Base-by-base conservation (phyloP, 1,140 invertebrate genomes). In the Microplitis demolitor region DNA sequence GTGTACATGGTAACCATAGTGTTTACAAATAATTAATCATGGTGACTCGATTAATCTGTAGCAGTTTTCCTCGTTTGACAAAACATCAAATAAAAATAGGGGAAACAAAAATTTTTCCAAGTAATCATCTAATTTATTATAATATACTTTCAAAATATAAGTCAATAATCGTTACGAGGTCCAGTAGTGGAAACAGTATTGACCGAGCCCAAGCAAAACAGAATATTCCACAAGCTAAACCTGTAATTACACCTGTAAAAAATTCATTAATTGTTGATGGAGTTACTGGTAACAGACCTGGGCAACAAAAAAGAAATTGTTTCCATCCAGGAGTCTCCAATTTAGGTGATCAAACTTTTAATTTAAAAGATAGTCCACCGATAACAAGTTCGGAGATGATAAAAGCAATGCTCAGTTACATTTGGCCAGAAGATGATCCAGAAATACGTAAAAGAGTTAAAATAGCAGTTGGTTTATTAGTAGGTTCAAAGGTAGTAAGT, bases 361-460 rank as follows among this genome's bases (percentile, higher is more conserved):
- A 89, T 77, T 78, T 91, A 71, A 86, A 89, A 80, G 87, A 87
- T 45, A 89, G 88, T 71, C 82, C 89, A 54, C 66, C 82, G 54
- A 91, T 97, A 16, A 92, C 91, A 3, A 91, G 91, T 16, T 83
- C 85, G 75, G 91, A 98, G 77, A 98, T 99, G 92, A 81, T 98
- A 2, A 90, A 90, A 76, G 92, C 92, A 60, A 97, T 99, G 94
- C 83, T 97, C 77, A 88, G 90, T 54, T 97, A 99, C 88, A 94
- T 99, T 71, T 99, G 98, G 98, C 98, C 98, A 35, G 94, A 94
- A 89, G 93, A 96, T 84, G 93, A 97, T 82, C 84, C 89, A 73
- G 88, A 90, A 74, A 94, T 98, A 70, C 90, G 91, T 78, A 90
- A 91, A 62, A 90, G 97, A 74, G 98, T 99, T 13, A 90, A 95